A percentile compares a stretch with the other conserved stretches of the same genome.
These are phyloP conservation scores for Rhinopomastus cyanomelas DNA, from an alignment of 2,113 vertebrate species.

Conservation along the genomic window DNA sequence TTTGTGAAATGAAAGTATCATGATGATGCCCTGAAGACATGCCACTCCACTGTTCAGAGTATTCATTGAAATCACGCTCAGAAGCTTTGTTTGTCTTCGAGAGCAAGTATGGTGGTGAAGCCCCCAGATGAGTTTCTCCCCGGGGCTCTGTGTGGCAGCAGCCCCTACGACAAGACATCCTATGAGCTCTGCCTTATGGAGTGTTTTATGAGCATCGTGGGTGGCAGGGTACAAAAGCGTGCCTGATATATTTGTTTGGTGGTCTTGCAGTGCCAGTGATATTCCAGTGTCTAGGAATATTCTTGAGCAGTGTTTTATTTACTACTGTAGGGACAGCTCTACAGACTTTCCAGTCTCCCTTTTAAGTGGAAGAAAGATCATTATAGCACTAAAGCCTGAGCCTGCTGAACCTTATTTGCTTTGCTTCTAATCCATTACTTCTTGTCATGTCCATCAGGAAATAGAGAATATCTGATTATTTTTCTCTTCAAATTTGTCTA, in stretches of 20 bases:
- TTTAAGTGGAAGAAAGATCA: neutral
- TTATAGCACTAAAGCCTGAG: neutral
- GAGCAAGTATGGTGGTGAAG: neutral
- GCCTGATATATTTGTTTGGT: neutral
- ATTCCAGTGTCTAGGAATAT: neutral
- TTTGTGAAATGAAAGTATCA: neutral
- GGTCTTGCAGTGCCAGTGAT: neutral
- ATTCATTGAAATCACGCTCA: neutral
- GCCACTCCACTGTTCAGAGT: neutral
- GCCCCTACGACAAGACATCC: accelerated
- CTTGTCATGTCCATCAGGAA: neutral
- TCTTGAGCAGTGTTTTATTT: neutral
- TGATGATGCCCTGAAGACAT: neutral
- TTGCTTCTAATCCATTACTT: neutral
- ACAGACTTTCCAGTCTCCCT: neutral
- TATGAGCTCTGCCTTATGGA: neutral
- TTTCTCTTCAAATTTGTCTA: neutral
- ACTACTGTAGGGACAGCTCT: neutral
- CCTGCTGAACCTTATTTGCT: neutral
- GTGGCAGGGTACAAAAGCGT: neutral
- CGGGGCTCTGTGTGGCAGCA: neutral
- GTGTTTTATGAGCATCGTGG: accelerated
- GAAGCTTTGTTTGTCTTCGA: neutral
- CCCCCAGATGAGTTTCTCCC: accelerated
- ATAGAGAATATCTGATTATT: neutral